phyloP scores from a whole-genome alignment of 2,797 vertebrate species.

The Paedocypris micromegethes region DNA sequence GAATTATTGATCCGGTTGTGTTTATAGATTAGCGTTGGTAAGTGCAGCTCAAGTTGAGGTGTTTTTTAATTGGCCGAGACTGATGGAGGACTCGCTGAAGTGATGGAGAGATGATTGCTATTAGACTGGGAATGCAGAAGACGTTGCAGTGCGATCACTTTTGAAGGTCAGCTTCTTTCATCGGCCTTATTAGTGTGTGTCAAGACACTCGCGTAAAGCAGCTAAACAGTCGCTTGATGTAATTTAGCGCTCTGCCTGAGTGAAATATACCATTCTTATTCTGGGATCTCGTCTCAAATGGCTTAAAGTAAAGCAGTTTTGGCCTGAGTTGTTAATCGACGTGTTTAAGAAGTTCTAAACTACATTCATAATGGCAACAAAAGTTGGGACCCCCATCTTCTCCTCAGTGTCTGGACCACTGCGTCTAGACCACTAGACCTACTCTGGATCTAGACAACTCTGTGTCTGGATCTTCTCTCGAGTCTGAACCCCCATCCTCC shows the following conservation, averaged over 20 bases:
- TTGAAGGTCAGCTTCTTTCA: conserved; percentile 30
- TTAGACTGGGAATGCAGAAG: conserved; percentile 20
- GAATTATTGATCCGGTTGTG: not conserved
- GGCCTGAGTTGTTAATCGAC: too few relatives aligned
- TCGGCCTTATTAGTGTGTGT: conserved; percentile 3
- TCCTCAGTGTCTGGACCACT: too few relatives aligned
- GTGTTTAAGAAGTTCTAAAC: too few relatives aligned
- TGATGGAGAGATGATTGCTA: conserved; percentile 15
- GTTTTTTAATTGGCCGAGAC: conserved; percentile 33
- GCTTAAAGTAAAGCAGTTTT: too few relatives aligned
- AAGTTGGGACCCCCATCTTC: too few relatives aligned
- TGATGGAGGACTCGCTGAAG: conserved; percentile 15
- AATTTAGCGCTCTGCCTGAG: not conserved
- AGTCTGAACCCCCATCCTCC: too few relatives aligned
- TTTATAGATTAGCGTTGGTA: conserved; percentile 21
- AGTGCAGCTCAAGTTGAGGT: conserved; percentile 6
- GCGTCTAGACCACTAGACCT: too few relatives aligned
- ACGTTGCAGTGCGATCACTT: conserved; percentile 4
- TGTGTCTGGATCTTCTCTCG: too few relatives aligned
- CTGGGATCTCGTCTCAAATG: not conserved
- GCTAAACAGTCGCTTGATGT: conserved; percentile 8
- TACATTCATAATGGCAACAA: too few relatives aligned
- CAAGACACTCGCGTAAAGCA: not conserved
- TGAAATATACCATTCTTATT: not conserved
- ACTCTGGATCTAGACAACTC: too few relatives aligned